Conservation (phyloP, 2,113 vertebrate genomes). For the Pithys albifrons region DNA sequence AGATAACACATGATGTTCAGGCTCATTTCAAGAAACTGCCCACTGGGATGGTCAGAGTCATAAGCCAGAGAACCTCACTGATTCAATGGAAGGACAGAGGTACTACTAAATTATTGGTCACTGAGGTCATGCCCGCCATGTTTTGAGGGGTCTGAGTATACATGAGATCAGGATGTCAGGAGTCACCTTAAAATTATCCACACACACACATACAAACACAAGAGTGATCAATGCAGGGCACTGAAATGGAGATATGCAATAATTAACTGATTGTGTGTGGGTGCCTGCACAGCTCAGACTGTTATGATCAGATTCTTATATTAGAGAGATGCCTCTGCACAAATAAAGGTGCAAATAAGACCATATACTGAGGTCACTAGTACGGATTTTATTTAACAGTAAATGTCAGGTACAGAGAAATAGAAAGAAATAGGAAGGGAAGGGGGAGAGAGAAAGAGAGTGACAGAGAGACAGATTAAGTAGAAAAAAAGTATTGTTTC, state of each 20-base stretch:
- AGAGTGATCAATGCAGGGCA: rapidly evolving
- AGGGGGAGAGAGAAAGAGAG: not conserved
- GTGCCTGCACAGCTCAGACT: not conserved
- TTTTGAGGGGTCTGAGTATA: not conserved
- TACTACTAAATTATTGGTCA: not conserved
- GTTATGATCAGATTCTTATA: not conserved
- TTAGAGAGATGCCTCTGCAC: not conserved
- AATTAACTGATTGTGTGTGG: not conserved
- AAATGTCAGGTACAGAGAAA: no score
- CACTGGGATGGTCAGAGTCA: not conserved
- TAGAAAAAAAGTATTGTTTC: not conserved
- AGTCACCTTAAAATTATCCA: not conserved
- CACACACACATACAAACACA: not conserved
- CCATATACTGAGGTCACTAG: no score
- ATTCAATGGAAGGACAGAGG: not conserved
- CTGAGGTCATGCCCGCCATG: not conserved
- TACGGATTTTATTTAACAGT: no score
- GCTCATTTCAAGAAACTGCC: not conserved
- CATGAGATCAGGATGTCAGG: not conserved
- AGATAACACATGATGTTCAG: not conserved
- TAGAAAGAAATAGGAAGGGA: no score
- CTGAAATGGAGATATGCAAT: not conserved
- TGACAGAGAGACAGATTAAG: not conserved
- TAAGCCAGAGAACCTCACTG: not conserved
- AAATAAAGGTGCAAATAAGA: not conserved